Conservation (phyloP, 2,888 invertebrate genomes). For the Caenorhabditis angaria region DNA sequence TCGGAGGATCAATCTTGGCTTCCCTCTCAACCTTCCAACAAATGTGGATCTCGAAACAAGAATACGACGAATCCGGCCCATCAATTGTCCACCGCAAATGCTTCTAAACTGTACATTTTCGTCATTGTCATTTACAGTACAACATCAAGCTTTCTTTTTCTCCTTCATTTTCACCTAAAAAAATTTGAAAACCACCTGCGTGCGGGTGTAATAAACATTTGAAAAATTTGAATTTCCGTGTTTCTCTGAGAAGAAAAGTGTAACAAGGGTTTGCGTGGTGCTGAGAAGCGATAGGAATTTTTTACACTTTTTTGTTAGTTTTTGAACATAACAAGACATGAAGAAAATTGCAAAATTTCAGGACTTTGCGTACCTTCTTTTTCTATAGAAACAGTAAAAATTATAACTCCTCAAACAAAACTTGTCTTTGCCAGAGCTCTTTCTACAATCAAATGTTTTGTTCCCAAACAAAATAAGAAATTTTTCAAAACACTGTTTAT, state of each 20-base stretch:
- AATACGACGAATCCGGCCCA: conserved; percentile 80
- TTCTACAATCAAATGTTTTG: too few species aligned
- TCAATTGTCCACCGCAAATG: conserved; percentile 61
- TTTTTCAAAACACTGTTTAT: too few species aligned
- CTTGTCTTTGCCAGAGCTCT: too few species aligned
- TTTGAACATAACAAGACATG: neutral
- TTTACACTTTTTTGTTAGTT: neutral
- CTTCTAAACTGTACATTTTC: conserved; percentile 46
- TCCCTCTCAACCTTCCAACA: conserved; percentile 88
- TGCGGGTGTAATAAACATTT: conserved; percentile 2
- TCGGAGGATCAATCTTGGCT: conserved; percentile 94
- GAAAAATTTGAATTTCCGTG: neutral
- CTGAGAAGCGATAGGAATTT: neutral
- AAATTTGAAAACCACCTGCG: neutral
- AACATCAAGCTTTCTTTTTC: conserved; percentile 14
- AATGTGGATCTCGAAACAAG: conserved; percentile 84
- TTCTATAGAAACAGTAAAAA: too few species aligned
- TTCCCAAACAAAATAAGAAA: too few species aligned
- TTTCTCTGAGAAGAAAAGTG: neutral
- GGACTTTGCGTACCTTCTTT: too few species aligned
- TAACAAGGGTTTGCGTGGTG: neutral
- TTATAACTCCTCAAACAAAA: too few species aligned
- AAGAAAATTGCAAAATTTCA: neutral
- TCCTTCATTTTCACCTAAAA: conserved; percentile 9
- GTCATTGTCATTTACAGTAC: neutral